Evolutionary conservation across 2,797 vertebrate genomes (phyloP).

Genomic region (Hydrophis major): DNA sequence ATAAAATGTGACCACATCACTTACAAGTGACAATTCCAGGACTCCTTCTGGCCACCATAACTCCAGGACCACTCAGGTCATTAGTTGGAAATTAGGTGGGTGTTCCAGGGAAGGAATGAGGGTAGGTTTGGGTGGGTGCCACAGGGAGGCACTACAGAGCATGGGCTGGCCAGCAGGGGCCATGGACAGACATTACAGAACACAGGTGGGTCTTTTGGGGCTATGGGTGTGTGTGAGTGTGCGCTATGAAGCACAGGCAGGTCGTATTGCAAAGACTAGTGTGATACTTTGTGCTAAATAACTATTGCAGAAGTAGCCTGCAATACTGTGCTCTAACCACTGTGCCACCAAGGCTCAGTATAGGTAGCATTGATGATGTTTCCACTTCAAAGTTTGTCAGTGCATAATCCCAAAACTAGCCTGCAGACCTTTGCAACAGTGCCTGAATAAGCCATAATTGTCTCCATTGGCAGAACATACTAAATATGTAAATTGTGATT

Average conservation of each 20-base stretch:
- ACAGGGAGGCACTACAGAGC: background rate
- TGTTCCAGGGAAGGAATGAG: background rate
- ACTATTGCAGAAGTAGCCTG: background rate
- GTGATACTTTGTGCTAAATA: background rate
- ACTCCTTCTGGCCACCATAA: background rate
- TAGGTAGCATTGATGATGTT: too few species aligned
- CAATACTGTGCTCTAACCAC: too few species aligned
- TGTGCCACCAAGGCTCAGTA: too few species aligned
- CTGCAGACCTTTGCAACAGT: too few species aligned
- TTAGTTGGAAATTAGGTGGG: background rate
- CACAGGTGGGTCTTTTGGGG: background rate
- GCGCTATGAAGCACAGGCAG: background rate
- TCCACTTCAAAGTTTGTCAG: too few species aligned
- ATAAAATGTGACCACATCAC: background rate
- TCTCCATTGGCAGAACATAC: background rate
- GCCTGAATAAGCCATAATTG: background rate
- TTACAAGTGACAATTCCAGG: background rate
- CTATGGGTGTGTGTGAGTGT: background rate
- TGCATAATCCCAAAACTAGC: too few species aligned
- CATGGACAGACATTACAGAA: background rate
- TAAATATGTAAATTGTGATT: background rate
- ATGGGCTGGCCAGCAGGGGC: background rate
- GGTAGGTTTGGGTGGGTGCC: background rate
- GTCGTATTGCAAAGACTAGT: background rate
- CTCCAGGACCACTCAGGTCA: background rate